Base-by-base conservation (phyloP, 2,888 invertebrate genomes). In the Melanostoma mellinum region DNA sequence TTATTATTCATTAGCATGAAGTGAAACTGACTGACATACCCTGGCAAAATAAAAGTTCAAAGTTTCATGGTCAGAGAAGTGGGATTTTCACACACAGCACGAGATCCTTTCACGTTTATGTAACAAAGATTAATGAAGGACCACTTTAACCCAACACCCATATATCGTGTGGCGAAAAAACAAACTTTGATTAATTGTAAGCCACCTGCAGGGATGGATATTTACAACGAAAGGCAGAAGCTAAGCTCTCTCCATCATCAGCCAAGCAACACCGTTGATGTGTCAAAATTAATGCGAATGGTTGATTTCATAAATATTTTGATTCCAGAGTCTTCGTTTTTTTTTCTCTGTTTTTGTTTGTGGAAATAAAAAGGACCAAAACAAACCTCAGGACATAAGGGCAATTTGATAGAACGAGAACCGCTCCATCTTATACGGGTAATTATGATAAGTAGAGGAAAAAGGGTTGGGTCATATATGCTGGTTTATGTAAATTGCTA, bases 101-200 rank as follows among this genome's bases (percentile, higher is more conserved):
- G 20, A 20, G 20, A 20, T 20, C 20, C 20, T 20, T 20, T 20
- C 20, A 20, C 20, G 20, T 20, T 20, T 20, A 68, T 61, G 63
- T 67, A 76, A 67, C 67, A 76, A 46, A 72, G 67, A 81, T 81
- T 81, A 81, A 81, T 81, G 81, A 77, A 68, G 42, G 58, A n/a
- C 58, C 42, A 67, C 71, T 58, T 76, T 46, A 40, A 65, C 44
- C 42, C 63, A 76, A 71, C 71, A 53, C 71, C 20, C 65, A 36
- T 40, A 46, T 52, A 48, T 40, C 48, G 71, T 60, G 46, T 48
- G 36, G 36, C 20, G 35, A 67, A 58, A 36, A 60, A 48, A 42
- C 20, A 46, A 44, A 67, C 55, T 61, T 68, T 82, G 77, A 82
- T 82, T 82, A 78, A 82, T 82, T 63, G 78, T 56, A 61, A 73